phyloP scores from a whole-genome alignment of 1,140 invertebrate species.

The Araneus ventricosus region DNA sequence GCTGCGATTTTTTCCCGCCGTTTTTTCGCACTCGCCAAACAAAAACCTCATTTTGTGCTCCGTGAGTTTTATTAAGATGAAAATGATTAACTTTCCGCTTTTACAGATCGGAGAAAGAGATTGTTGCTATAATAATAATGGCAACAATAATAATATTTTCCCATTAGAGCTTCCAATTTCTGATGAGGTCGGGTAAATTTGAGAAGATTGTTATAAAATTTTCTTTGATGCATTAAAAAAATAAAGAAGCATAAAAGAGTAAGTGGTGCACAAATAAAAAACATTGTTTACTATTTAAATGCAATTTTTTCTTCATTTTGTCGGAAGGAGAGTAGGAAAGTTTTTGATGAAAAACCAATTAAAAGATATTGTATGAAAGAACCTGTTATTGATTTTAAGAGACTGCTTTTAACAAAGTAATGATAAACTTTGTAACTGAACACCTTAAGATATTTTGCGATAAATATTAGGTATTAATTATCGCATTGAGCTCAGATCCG shows the following conservation, averaged over 20 bases:
- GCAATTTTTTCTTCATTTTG: background rate
- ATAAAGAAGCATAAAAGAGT: background rate
- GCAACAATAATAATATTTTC: constrained; percentile 51
- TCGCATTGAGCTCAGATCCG: too few relatives aligned
- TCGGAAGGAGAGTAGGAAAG: background rate
- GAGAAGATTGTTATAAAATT: constrained; percentile 7
- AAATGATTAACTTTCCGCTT: constrained; percentile 62
- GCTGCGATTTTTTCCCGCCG: background rate
- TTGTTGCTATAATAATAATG: constrained; percentile 44
- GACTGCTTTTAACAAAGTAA: background rate
- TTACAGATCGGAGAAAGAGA: constrained; percentile 38
- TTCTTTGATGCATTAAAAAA: background rate
- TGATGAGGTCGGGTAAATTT: constrained; percentile 26
- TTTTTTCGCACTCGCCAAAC: constrained; percentile 27
- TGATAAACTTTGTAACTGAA: too few relatives aligned
- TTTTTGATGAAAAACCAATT: background rate
- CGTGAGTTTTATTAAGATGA: constrained; percentile 61
- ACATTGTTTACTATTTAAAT: background rate
- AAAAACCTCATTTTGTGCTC: constrained; percentile 62
- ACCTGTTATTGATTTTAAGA: background rate
- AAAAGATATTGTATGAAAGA: background rate
- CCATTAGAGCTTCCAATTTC: constrained; percentile 54
- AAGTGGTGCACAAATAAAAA: background rate
- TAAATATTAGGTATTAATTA: too few relatives aligned
- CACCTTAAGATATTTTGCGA: too few relatives aligned